Evolutionary conservation across 2,797 vertebrate species (phyloP).

Genomic region (Ciconia nigra): DNA sequence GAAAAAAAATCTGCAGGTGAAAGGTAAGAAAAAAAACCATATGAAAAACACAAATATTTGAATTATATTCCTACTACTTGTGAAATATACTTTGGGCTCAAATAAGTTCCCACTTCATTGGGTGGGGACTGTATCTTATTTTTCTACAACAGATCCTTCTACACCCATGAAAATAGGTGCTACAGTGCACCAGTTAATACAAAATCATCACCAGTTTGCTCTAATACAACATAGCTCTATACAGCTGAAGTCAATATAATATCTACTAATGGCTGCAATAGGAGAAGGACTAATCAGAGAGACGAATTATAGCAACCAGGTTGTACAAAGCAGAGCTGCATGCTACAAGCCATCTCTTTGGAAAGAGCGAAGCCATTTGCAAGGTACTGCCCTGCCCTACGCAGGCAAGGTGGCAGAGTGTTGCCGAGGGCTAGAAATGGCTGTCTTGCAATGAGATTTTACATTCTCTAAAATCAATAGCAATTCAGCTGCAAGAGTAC

Average conservation of each 20-base stretch:
- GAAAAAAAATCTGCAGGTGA: neutral
- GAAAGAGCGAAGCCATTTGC: neutral
- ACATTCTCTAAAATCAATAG: slow-evolving; percentile 5
- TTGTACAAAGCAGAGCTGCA: neutral
- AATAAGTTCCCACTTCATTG: neutral
- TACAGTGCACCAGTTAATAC: neutral
- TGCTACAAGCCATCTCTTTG: neutral
- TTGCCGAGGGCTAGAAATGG: neutral
- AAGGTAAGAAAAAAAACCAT: neutral
- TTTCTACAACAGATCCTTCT: neutral
- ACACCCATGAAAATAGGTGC: neutral
- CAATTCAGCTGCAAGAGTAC: neutral
- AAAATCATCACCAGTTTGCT: neutral
- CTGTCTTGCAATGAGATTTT: neutral
- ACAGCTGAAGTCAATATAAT: neutral
- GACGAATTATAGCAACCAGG: neutral
- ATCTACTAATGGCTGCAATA: neutral
- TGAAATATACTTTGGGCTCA: neutral
- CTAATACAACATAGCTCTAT: neutral
- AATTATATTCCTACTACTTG: neutral
- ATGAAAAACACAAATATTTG: neutral
- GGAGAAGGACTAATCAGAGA: neutral
- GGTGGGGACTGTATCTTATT: neutral
- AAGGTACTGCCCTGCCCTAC: neutral
- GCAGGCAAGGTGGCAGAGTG: neutral